Conservation (phyloP, 2,888 invertebrate genomes). For the Glomeris marginata region DNA sequence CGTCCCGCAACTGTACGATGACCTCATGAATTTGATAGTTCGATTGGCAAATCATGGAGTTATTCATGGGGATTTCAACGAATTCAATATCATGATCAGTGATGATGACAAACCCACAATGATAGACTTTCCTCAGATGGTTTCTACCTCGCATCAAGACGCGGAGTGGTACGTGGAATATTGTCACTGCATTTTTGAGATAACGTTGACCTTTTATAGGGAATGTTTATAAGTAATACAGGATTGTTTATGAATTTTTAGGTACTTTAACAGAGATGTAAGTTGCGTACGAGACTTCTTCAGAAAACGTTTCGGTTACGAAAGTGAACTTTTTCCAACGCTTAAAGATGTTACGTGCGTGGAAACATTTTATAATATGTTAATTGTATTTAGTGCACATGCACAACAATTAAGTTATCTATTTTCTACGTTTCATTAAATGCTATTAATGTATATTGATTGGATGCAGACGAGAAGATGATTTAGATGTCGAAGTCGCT, state of each 20-base stretch:
- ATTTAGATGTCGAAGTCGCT: slow-evolving; percentile 71
- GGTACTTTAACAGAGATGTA: slow-evolving; percentile 91
- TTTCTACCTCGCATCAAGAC: slow-evolving; percentile 82
- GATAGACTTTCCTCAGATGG: slow-evolving; percentile 99
- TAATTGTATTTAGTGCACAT: background rate
- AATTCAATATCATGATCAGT: slow-evolving; percentile 87
- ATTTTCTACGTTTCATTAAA: background rate
- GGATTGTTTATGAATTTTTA: slow-evolving; percentile 27
- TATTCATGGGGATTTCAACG: slow-evolving; percentile 98
- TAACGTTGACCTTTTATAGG: background rate
- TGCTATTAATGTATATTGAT: slow-evolving; percentile 4
- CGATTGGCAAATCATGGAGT: slow-evolving; percentile 85
- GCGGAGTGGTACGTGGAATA: slow-evolving; percentile 52
- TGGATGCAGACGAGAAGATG: slow-evolving; percentile 49
- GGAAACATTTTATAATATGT: background rate
- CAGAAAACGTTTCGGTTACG: slow-evolving; percentile 71
- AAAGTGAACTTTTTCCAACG: slow-evolving; percentile 62
- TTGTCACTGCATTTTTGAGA: background rate
- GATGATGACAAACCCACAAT: slow-evolving; percentile 63
- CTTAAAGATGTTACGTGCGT: slow-evolving; percentile 50
- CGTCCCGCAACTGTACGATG: slow-evolving; percentile 68
- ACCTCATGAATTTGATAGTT: slow-evolving; percentile 84
- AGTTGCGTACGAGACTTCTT: slow-evolving; percentile 83
- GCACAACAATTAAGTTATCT: background rate
- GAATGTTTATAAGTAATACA: background rate